A percentile compares a stretch with the other conserved stretches of the same genome.
Evolutionary conservation across 1,140 invertebrate genomes (phyloP).

Genomic region (Pinna nobilis): DNA sequence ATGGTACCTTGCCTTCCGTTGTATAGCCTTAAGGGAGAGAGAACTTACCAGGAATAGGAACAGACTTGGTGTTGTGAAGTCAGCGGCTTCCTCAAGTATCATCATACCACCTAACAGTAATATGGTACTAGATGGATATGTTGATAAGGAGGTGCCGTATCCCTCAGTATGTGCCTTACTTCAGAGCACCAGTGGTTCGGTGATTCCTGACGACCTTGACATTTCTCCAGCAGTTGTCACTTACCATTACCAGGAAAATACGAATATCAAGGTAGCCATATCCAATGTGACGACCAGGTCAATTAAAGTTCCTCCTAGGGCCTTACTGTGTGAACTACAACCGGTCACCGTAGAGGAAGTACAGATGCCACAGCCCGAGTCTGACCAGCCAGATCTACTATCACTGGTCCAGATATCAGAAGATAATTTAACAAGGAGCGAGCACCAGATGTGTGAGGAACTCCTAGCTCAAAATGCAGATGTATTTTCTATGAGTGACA

Average conservation of each 20-base stretch:
- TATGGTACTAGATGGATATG: conserved; percentile 9
- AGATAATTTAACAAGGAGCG: not conserved
- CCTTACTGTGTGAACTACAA: conserved; percentile 42
- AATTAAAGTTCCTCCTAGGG: conserved; percentile 34
- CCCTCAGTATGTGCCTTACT: conserved; percentile 34
- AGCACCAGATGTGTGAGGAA: not conserved
- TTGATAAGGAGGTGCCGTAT: conserved; percentile 31
- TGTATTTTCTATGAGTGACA: conserved; percentile 27
- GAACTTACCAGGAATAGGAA: conserved; percentile 3
- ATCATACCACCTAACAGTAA: conserved; percentile 29
- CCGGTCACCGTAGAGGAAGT: conserved; percentile 31
- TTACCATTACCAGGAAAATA: conserved; percentile 24
- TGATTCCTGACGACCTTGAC: conserved; percentile 29
- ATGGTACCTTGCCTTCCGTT: conserved; percentile 22
- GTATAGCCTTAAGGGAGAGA: conserved; percentile 12
- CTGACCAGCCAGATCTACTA: not conserved
- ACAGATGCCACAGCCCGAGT: not conserved
- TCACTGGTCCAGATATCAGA: not conserved
- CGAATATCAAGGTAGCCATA: conserved; percentile 17
- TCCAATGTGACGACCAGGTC: conserved; percentile 34
- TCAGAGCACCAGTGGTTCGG: conserved; percentile 20
- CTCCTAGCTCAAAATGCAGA: not conserved
- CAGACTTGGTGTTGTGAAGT: conserved; percentile 12
- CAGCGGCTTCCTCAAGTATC: conserved; percentile 18
- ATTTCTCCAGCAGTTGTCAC: conserved; percentile 26